These are phyloP conservation scores for Hyles euphorbiae DNA, from an alignment of 1,140 invertebrate species.

Conservation along the genomic window DNA sequence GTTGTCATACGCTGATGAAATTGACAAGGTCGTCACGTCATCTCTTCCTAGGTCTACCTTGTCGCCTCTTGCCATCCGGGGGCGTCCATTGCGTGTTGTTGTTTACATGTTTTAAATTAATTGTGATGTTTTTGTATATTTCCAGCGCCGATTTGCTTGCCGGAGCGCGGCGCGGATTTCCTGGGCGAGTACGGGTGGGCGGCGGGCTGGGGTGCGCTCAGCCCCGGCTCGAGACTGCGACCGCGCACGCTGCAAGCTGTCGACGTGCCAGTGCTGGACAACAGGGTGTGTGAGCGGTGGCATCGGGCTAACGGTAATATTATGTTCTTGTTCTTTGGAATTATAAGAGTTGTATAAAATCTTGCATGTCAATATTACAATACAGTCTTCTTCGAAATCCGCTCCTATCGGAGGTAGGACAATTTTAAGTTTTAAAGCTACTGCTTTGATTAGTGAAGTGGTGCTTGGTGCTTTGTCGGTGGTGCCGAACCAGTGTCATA, in stretches of 20 bases:
- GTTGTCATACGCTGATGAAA: too few relatives aligned
- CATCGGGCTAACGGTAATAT: slow-evolving; percentile 83
- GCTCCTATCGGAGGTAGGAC: background rate
- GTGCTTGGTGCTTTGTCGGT: too few relatives aligned
- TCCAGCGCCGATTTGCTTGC: slow-evolving; percentile 91
- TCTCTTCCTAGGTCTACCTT: too few relatives aligned
- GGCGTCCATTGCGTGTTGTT: too few relatives aligned
- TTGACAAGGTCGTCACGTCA: too few relatives aligned
- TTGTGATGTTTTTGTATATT: slow-evolving; percentile 2
- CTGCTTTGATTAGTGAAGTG: too few relatives aligned
- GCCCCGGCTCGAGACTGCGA: slow-evolving; percentile 87
- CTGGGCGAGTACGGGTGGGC: slow-evolving; percentile 93
- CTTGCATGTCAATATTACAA: too few relatives aligned
- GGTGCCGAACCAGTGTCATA: too few relatives aligned
- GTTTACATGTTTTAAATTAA: too few relatives aligned
- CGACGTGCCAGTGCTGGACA: slow-evolving; percentile 93
- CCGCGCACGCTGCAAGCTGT: slow-evolving; percentile 95
- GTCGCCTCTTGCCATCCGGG: too few relatives aligned
- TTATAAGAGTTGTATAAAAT: background rate
- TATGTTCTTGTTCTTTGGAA: background rate
- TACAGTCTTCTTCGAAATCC: background rate
- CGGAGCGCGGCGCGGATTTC: slow-evolving; percentile 92
- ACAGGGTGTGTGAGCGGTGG: slow-evolving; percentile 89
- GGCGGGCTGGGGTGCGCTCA: slow-evolving; percentile 95
- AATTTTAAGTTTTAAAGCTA: too few relatives aligned